Conservation (phyloP, 2,797 vertebrate genomes). For the Coreius guichenoti region DNA sequence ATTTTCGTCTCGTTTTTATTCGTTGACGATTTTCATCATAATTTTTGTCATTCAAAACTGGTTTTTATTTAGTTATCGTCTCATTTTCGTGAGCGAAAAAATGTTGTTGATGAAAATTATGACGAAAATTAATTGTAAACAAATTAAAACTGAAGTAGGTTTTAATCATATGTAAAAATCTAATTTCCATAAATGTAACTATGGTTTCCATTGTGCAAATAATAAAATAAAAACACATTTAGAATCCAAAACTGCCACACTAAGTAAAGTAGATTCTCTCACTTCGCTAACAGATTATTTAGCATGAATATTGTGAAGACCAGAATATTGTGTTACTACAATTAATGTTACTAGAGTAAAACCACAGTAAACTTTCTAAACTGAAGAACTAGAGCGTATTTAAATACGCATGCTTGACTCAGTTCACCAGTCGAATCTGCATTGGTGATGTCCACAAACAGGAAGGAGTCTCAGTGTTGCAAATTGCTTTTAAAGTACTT, state of each 20-base stretch:
- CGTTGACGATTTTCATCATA: too few species aligned
- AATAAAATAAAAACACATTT: neutral
- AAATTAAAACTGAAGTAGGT: neutral
- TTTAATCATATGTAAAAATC: neutral
- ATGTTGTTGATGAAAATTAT: too few species aligned
- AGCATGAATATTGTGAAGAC: neutral
- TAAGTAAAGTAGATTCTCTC: neutral
- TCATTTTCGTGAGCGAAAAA: too few species aligned
- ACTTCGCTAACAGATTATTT: neutral
- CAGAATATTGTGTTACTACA: neutral
- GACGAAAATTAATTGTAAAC: too few species aligned
- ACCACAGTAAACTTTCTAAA: slow-evolving; percentile 14
- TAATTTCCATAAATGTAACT: neutral
- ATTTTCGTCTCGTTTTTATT: too few species aligned
- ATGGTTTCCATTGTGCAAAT: neutral
- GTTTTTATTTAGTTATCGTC: too few species aligned
- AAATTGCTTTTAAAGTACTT: slow-evolving; percentile 39
- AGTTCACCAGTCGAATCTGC: neutral
- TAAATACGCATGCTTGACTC: neutral
- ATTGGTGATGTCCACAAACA: slow-evolving; percentile 1
- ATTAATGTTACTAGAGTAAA: slow-evolving; percentile 8
- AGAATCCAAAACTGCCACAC: neutral
- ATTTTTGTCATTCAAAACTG: too few species aligned
- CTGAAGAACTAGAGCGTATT: neutral
- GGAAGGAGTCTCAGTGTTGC: slow-evolving; percentile 12